Evolutionary conservation across 2,113 vertebrate species (phyloP).

Genomic region (Melanotaenia duboulayi): DNA sequence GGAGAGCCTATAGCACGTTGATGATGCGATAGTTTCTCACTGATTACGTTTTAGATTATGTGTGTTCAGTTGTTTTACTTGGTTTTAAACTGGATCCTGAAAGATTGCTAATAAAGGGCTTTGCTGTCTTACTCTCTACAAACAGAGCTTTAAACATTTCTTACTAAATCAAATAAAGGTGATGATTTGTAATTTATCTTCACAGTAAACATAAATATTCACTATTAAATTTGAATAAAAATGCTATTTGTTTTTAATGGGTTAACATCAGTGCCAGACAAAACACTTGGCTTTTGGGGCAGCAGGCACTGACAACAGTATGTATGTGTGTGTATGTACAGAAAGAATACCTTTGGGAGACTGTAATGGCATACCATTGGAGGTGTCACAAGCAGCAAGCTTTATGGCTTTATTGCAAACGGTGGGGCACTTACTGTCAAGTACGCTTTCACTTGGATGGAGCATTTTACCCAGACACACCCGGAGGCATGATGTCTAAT

Average conservation of each 20-base stretch:
- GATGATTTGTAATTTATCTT: slow-evolving; percentile 30
- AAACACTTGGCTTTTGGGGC: slow-evolving; percentile 42
- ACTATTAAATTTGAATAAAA: slow-evolving; percentile 34
- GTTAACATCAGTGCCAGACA: slow-evolving; percentile 31
- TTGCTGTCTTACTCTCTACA: neutral
- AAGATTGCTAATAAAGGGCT: slow-evolving; percentile 36
- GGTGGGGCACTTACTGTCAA: slow-evolving; percentile 62
- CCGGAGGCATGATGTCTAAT: slow-evolving; percentile 58
- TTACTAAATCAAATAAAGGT: slow-evolving; percentile 25
- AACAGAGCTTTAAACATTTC: slow-evolving; percentile 10
- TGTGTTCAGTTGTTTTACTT: slow-evolving; percentile 11
- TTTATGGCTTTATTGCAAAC: slow-evolving; percentile 57
- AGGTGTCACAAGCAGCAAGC: slow-evolving; percentile 55
- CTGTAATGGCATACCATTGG: slow-evolving; percentile 70
- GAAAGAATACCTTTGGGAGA: slow-evolving; percentile 55
- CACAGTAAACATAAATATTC: slow-evolving; percentile 40
- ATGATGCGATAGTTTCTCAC: slow-evolving; percentile 56
- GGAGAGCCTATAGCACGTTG: too few species aligned
- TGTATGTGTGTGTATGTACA: slow-evolving; percentile 16
- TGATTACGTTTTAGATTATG: slow-evolving; percentile 70
- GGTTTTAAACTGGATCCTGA: slow-evolving; percentile 54
- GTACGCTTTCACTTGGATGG: slow-evolving; percentile 66
- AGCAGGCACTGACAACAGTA: slow-evolving; percentile 18
- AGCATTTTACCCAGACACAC: slow-evolving; percentile 71
- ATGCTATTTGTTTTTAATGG: slow-evolving; percentile 15